A percentile compares a stretch with the other conserved stretches of the same genome.
Evolutionary conservation across 2,888 invertebrate species (phyloP).

Genomic region (Scaptomyza parva): DNA sequence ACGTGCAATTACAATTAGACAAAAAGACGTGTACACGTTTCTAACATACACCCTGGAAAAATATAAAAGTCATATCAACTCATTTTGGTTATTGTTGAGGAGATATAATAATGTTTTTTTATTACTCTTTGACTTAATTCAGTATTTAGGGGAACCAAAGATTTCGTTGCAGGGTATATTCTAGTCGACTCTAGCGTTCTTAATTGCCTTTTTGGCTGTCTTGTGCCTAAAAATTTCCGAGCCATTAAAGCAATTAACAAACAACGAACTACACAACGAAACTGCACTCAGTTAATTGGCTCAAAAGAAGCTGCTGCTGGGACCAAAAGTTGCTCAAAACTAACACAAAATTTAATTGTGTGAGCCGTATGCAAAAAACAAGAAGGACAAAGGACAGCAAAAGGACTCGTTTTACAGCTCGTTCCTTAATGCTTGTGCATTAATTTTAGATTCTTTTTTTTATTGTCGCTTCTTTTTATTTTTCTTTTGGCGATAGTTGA

Average conservation of each 20-base stretch:
- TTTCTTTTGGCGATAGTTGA: conserved; percentile 42
- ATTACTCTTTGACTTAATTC: too few species aligned
- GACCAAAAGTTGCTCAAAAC: conserved; percentile 51
- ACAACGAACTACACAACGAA: conserved; percentile 55
- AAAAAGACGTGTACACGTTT: conserved; percentile 36
- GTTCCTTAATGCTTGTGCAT: conserved; percentile 62
- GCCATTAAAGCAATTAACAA: conserved; percentile 83
- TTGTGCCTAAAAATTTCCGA: conserved; percentile 65
- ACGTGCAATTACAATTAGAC: conserved; percentile 51
- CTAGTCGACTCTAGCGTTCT: neutral
- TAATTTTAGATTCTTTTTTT: conserved; percentile 56
- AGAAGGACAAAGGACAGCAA: conserved; percentile 16
- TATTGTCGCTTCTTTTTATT: conserved; percentile 6
- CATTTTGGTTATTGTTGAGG: too few species aligned
- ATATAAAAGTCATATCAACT: too few species aligned
- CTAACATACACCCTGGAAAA: conserved; percentile 23
- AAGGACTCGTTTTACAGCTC: conserved; percentile 22
- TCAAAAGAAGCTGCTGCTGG: conserved; percentile 20
- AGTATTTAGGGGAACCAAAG: too few species aligned
- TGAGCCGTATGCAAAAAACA: conserved; percentile 53
- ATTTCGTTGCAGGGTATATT: conserved; percentile 12
- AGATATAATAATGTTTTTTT: too few species aligned
- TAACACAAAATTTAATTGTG: conserved; percentile 76
- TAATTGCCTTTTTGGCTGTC: neutral
- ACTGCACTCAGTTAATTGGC: conserved; percentile 76